Evolutionary conservation across 2,888 invertebrate species (phyloP).

Genomic region (Oscheius sp.): DNA sequence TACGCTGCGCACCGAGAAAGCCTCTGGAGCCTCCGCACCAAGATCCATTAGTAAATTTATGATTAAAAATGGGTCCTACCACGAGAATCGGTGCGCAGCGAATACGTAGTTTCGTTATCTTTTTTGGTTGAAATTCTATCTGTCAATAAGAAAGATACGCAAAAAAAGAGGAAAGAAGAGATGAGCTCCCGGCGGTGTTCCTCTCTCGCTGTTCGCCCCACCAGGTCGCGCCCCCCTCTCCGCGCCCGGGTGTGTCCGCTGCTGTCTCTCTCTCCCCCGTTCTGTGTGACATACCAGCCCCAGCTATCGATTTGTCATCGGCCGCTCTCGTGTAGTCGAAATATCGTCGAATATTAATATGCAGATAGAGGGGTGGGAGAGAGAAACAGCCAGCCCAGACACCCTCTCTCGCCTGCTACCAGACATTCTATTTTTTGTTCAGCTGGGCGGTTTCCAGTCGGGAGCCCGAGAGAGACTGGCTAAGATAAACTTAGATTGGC

Average conservation of each 20-base stretch:
- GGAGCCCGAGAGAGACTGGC: neutral
- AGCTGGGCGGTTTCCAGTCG: conserved; percentile 2
- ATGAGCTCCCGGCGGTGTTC: neutral
- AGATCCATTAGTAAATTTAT: too few species aligned
- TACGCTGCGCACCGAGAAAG: too few species aligned
- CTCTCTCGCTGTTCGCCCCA: neutral
- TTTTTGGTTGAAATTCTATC: neutral
- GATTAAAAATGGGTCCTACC: too few species aligned
- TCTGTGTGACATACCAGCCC: conserved; percentile 25
- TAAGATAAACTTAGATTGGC: neutral
- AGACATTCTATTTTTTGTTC: neutral
- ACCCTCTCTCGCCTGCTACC: neutral
- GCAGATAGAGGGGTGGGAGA: conserved; percentile 3
- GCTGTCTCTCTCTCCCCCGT: neutral
- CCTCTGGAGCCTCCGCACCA: too few species aligned
- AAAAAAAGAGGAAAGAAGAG: neutral
- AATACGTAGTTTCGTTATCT: neutral
- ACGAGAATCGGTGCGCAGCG: too few species aligned
- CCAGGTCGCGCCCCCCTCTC: neutral
- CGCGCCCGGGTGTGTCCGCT: neutral
- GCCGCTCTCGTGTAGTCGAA: conserved; percentile 23
- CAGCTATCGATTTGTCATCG: conserved; percentile 32
- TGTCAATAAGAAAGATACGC: too few species aligned
- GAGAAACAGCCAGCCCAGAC: neutral
- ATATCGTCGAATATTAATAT: conserved; percentile 29